A percentile compares a stretch with the other conserved stretches of the same genome.
Conservation (phyloP, 1,140 invertebrate genomes). For the Drosophila ercepeae region DNA sequence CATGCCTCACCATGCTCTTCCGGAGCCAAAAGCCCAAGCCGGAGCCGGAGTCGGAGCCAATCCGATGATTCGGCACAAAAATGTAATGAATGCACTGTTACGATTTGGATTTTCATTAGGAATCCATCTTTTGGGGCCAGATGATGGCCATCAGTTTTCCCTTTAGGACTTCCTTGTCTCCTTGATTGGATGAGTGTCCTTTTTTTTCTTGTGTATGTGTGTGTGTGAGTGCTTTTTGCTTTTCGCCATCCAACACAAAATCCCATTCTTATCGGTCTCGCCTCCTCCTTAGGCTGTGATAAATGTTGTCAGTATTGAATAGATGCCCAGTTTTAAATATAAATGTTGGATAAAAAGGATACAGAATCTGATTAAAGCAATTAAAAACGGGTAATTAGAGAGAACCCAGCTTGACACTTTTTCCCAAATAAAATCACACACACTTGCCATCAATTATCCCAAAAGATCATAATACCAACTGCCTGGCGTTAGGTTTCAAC, state of each 20-base stretch:
- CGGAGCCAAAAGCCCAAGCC: not conserved
- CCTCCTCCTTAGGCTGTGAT: constrained; percentile 8
- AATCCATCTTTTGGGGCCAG: constrained; percentile 32
- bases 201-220: not conserved
- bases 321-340: not conserved
- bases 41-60: not conserved
- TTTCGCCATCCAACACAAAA: not conserved
- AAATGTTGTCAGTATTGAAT: constrained; percentile 11
- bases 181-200: not conserved
- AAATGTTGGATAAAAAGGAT: not conserved
- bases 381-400: no score
- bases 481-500: no score
- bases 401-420: no score
- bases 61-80: constrained; percentile 50
- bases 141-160: constrained; percentile 47
- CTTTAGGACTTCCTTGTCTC: not conserved
- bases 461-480: no score
- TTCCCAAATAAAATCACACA: no score
- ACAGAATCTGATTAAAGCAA: no score
- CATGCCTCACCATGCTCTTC: not conserved
- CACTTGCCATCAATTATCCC: constrained; percentile 26
- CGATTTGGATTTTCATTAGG: constrained; percentile 50
- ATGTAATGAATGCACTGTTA: constrained; percentile 24
- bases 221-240: not conserved
- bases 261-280: not conserved